These are phyloP conservation scores for Synanthedon myopaeformis DNA, from an alignment of 2,888 invertebrate species.

Conservation along the genomic window DNA sequence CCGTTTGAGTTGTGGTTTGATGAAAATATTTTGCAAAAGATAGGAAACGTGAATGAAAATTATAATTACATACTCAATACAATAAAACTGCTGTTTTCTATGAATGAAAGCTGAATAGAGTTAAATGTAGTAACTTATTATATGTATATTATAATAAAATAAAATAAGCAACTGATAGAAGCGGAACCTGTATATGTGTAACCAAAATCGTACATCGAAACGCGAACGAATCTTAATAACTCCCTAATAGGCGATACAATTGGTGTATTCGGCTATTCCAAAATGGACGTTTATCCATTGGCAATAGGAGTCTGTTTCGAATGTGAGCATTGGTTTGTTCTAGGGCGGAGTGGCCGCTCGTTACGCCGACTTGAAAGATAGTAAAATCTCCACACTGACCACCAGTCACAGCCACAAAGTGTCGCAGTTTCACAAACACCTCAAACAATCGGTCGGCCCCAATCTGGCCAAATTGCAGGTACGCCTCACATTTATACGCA, in stretches of 20 bases:
- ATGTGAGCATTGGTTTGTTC: slow-evolving; percentile 27
- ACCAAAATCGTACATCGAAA: no score
- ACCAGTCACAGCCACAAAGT: slow-evolving; percentile 92
- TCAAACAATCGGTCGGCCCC: slow-evolving; percentile 87
- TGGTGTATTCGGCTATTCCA: slow-evolving; percentile 12
- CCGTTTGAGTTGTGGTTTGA: no score
- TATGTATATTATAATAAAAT: no score
- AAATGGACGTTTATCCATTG: slow-evolving; percentile 12
- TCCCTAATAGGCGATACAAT: slow-evolving; percentile 16
- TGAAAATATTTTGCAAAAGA: no score
- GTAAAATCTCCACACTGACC: slow-evolving; percentile 88
- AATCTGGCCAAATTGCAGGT: slow-evolving; percentile 91
- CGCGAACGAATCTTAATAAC: no score
- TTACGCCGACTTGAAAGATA: slow-evolving; percentile 90
- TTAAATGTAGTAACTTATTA: no score
- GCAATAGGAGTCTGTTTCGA: slow-evolving; percentile 13
- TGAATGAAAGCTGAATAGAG: no score
- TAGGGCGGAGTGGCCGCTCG: slow-evolving; percentile 78
- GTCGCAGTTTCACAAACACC: slow-evolving; percentile 93
- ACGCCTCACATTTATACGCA: slow-evolving; percentile 27
- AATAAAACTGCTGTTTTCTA: no score
- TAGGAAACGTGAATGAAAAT: no score
- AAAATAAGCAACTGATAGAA: no score
- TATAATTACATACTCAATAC: no score
- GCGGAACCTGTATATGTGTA: no score